These are phyloP conservation scores for Mormyrops boulengeri DNA, from an alignment of 2,797 vertebrate species.

Conservation along the genomic window DNA sequence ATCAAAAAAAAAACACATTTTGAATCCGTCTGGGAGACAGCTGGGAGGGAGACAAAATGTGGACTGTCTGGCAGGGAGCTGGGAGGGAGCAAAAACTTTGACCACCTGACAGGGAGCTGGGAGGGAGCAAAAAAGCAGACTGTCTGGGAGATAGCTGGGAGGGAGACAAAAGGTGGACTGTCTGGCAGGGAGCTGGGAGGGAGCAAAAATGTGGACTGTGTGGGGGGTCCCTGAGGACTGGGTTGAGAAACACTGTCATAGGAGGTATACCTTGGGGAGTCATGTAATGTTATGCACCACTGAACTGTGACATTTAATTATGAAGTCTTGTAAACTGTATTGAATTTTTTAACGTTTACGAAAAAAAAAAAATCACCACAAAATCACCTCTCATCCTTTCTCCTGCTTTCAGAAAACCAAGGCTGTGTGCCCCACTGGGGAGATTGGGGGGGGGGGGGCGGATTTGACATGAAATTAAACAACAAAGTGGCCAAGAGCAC, in stretches of 20 bases:
- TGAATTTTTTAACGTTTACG: conserved; percentile 10
- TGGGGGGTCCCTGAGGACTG: neutral
- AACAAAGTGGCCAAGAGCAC: neutral
- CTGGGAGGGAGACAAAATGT: too few relatives aligned
- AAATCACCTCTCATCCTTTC: neutral
- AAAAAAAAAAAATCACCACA: neutral
- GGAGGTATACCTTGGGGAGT: neutral
- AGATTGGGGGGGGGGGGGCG: neutral
- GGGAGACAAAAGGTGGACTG: too few relatives aligned
- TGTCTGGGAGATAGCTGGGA: too few relatives aligned
- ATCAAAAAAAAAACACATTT: too few relatives aligned
- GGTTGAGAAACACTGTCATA: neutral
- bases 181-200: too few relatives aligned
- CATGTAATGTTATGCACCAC: conserved; percentile 14
- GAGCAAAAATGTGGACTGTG: neutral
- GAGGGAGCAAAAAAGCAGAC: too few relatives aligned
- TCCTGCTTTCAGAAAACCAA: neutral
- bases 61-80: too few relatives aligned
- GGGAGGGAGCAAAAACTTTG: too few relatives aligned
- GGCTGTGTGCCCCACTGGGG: neutral
- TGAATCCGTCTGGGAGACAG: too few relatives aligned
- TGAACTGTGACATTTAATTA: conserved; percentile 27
- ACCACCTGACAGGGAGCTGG: too few relatives aligned
- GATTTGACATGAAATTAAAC: neutral
- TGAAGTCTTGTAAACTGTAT: conserved; percentile 21